Evolutionary conservation across 2,797 vertebrate genomes (phyloP).

Genomic region (Serranus cabrilla): DNA sequence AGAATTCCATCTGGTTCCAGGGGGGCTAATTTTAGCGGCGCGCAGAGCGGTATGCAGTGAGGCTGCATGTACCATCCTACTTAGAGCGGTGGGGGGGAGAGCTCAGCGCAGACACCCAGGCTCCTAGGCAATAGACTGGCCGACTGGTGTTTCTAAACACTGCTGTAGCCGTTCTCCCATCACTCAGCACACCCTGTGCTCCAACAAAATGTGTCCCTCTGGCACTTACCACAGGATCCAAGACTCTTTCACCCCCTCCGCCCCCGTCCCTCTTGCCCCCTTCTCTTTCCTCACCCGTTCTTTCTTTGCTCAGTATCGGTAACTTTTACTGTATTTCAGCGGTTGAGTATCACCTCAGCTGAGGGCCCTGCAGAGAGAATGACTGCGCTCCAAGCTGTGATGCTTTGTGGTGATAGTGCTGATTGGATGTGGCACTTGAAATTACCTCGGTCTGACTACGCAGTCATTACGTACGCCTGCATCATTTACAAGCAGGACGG

Average conservation of each 20-base stretch:
- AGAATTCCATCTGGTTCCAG: constrained; percentile 87
- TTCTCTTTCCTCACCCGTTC: constrained; percentile 62
- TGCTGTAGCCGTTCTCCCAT: constrained; percentile 83
- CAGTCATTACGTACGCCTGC: constrained; percentile 75
- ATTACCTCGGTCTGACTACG: constrained; percentile 72
- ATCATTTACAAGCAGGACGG: constrained; percentile 77
- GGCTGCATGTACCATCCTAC: constrained; percentile 86
- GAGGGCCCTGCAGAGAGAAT: constrained; percentile 56
- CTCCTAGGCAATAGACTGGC: constrained; percentile 85
- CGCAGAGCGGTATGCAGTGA: constrained; percentile 79
- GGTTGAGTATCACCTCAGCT: constrained; percentile 69
- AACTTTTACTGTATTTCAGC: constrained; percentile 61
- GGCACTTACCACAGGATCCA: constrained; percentile 80
- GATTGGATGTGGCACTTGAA: constrained; percentile 81
- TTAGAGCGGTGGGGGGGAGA: constrained; percentile 69
- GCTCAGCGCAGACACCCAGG: constrained; percentile 85
- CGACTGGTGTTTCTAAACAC: constrained; percentile 85
- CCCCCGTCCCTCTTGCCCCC: constrained; percentile 40
- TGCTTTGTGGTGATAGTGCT: constrained; percentile 72
- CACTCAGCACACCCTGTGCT: constrained; percentile 82
- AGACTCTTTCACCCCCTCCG: constrained; percentile 56
- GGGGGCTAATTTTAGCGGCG: constrained; percentile 85
- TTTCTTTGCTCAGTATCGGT: constrained; percentile 52
- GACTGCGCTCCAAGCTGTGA: constrained; percentile 64
- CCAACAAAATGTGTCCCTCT: constrained; percentile 82